Base-by-base conservation (phyloP, 2,113 vertebrate species). In the Nanorana parkeri region DNA sequence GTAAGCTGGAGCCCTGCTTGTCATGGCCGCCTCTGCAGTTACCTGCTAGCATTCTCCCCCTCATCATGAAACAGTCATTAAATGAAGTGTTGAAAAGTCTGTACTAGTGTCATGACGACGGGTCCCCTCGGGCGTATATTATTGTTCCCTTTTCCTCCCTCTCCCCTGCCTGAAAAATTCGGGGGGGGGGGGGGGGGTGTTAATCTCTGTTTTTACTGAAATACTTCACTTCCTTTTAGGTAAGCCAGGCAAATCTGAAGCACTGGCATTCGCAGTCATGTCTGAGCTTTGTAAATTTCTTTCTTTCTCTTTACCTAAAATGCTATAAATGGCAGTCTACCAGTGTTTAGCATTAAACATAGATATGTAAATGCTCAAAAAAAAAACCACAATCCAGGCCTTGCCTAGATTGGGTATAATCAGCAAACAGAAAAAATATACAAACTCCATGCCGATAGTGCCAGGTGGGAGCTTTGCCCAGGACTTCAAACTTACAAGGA, bases 111-210 rank as follows among this genome's bases (percentile, higher is more conserved):
- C 21, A 28, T 63, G 66, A n/a, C 21, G 20, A 11, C 36, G 15
- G 21, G 58, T 0, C 55, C 60, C 74, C 36, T n/a, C 58, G 64
- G 74, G 74, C 28, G 15, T 36, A 28, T 28, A 29, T 5, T 51
- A 58, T 69, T 47, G 24, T 51, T 24, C 58, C 21, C 13, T 20
- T 13, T 28, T 20, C 55, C 24, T 32, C 56, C 68, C 56, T 56
- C 55, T 80, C 56, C 71, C 23, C 67, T 80, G 32, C 23, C 32
- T 51, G 10, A 80, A 26, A 55, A 80, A 52, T 69, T 29, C 67
- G n/a, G 24, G 24, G 19, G 47, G 21, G 32, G 63, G 47, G 23
- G 7, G 6, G 52, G 23, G 11, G 17, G n/a, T n/a, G n/a, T n/a
- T n/a, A n/a, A n/a, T n/a, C n/a, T 29, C 17, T 66, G 23, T 64